These are phyloP conservation scores for Habrosyne pyritoides DNA, from an alignment of 2,888 invertebrate species.

Conservation along the genomic window DNA sequence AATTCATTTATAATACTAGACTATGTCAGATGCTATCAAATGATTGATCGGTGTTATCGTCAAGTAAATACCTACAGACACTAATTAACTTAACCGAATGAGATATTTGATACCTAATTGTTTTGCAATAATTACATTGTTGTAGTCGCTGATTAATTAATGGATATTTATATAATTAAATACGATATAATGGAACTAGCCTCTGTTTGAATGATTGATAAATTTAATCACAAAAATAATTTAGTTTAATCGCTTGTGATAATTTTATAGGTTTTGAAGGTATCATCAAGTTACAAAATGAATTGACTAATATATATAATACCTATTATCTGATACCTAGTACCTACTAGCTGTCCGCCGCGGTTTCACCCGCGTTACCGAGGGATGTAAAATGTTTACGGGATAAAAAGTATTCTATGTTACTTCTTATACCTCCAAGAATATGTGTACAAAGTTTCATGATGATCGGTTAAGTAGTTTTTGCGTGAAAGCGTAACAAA, in stretches of 20 bases:
- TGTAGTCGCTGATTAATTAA: conserved; percentile 1
- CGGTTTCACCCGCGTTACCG: too few relatives aligned
- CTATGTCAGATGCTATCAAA: conserved; percentile 22
- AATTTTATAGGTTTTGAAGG: neutral
- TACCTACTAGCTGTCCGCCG: too few relatives aligned
- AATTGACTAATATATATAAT: too few relatives aligned
- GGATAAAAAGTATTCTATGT: too few relatives aligned
- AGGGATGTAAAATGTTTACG: too few relatives aligned
- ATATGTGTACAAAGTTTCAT: too few relatives aligned
- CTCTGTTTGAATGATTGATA: neutral
- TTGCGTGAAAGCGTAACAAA: too few relatives aligned
- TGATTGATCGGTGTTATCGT: conserved; percentile 45
- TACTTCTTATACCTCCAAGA: too few relatives aligned
- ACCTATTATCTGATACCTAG: too few relatives aligned
- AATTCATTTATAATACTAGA: conserved; percentile 27
- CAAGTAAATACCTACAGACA: conserved; percentile 37
- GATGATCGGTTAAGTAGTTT: too few relatives aligned
- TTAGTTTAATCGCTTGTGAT: neutral
- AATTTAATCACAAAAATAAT: neutral
- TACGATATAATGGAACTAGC: neutral
- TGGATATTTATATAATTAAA: neutral
- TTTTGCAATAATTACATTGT: conserved; percentile 19
- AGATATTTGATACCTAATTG: conserved; percentile 29
- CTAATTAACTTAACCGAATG: conserved; percentile 43
- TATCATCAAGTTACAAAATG: too few relatives aligned